These are phyloP conservation scores for Masnerella sp. DNA, from an alignment of 2,888 invertebrate genomes.

Conservation along the genomic window DNA sequence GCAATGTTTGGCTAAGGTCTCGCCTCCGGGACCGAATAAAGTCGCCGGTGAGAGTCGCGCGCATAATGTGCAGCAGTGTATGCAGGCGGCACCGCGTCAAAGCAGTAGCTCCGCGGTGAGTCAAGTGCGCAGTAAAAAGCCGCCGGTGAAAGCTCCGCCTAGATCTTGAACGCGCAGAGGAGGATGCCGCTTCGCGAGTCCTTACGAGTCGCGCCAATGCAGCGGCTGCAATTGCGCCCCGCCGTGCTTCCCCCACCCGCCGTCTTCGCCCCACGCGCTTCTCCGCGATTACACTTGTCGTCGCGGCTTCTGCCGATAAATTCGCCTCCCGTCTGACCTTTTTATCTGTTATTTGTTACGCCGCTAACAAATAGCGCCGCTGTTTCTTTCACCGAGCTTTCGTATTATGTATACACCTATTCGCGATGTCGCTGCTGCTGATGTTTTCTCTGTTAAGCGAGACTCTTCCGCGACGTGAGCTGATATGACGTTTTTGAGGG, in stretches of 20 bases:
- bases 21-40: no score
- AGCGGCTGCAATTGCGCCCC: constrained; percentile 58
- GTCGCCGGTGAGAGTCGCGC: no score
- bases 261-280: constrained; percentile 42
- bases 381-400: constrained; percentile 37
- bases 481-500: no score
- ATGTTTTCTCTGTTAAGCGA: no score
- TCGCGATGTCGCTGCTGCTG: no score
- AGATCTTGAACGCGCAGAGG: constrained; percentile 60
- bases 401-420: constrained; percentile 36
- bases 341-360: constrained; percentile 49
- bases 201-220: constrained; percentile 62
- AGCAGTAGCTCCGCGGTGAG: no score
- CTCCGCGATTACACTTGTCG: constrained; percentile 51
- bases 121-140: constrained; percentile 37
- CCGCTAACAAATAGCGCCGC: constrained; percentile 38
- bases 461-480: no score
- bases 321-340: constrained; percentile 42
- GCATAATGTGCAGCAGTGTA: no score
- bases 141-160: constrained; percentile 59
- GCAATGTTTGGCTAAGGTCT: no score
- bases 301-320: constrained; percentile 44
- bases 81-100: no score
- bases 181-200: constrained; percentile 68
- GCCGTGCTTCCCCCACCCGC: constrained; percentile 26